phyloP scores from a whole-genome alignment of 2,888 invertebrate species.

The Acanthosepion pharaonis region DNA sequence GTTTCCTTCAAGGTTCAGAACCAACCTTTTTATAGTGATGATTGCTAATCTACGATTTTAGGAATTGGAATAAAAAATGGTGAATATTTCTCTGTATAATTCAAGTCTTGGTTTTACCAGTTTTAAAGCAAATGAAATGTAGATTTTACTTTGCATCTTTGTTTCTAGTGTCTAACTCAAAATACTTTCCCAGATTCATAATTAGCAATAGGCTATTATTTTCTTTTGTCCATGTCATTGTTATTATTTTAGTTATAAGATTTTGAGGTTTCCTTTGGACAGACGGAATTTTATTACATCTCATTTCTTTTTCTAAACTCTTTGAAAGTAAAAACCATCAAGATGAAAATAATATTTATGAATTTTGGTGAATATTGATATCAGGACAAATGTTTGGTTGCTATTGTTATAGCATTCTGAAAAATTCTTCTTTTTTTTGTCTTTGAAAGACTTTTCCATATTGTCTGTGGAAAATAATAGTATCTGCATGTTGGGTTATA shows the following conservation, averaged over 20 bases:
- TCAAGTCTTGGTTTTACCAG: too few relatives aligned
- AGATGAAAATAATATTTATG: not conserved
- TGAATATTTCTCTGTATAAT: too few relatives aligned
- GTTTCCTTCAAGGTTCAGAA: too few relatives aligned
- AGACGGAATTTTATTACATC: not conserved
- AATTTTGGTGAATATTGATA: not conserved
- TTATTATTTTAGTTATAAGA: too few relatives aligned
- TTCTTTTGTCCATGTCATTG: too few relatives aligned
- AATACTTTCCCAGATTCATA: not conserved
- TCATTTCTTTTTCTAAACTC: not conserved
- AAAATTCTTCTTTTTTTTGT: not conserved
- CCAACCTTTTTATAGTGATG: too few relatives aligned
- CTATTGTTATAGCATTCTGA: not conserved
- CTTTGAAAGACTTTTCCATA: not conserved
- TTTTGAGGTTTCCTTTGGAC: not conserved
- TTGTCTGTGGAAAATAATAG: not conserved
- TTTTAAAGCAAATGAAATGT: not conserved
- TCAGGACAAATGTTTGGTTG: not conserved
- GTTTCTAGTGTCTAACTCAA: not conserved
- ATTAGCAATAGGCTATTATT: not conserved
- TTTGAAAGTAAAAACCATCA: not conserved
- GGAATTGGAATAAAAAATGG: too few relatives aligned
- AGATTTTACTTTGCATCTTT: not conserved
- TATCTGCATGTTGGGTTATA: not conserved
- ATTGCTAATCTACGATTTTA: too few relatives aligned